phyloP scores from a whole-genome alignment of 2,888 invertebrate genomes.

The Mongoloraphidia duomilia region DNA sequence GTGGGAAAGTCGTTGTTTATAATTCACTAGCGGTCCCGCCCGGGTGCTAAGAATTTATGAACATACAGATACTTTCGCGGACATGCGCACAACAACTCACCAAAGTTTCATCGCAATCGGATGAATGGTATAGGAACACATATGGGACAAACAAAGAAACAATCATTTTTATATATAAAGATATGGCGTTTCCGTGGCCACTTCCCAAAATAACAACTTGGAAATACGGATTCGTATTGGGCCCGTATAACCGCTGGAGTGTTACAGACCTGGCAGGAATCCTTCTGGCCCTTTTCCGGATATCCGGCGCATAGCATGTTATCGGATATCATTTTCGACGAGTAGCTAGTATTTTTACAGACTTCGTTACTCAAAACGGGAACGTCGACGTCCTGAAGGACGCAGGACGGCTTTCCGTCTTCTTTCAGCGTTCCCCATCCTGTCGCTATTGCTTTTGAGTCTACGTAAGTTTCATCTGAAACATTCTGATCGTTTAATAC shows the following conservation, averaged over 20 bases:
- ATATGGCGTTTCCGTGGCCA: no score
- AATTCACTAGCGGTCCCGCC: no score
- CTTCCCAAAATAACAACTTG: not conserved
- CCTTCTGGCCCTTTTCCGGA: constrained; percentile 52
- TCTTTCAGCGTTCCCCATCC: constrained; percentile 84
- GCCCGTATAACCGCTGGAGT: not conserved
- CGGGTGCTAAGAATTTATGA: no score
- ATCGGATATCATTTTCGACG: constrained; percentile 68
- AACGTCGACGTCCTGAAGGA: constrained; percentile 74
- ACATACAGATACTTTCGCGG: no score
- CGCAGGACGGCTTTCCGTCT: constrained; percentile 71
- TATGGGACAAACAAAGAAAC: no score
- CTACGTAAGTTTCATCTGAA: constrained; percentile 54
- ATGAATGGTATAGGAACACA: no score
- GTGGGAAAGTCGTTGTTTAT: not conserved
- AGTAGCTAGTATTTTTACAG: constrained; percentile 66
- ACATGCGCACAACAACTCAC: no score
- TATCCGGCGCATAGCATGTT: constrained; percentile 83
- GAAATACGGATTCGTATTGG: no score
- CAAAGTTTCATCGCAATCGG: no score
- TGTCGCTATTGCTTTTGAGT: constrained; percentile 56
- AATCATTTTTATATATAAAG: no score
- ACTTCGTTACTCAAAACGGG: constrained; percentile 54
- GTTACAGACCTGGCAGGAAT: constrained; percentile 61
- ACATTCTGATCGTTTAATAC: constrained; percentile 3